Evolutionary conservation across 2,113 vertebrate species (phyloP).

Genomic region (Pyrgilauda ruficollis): DNA sequence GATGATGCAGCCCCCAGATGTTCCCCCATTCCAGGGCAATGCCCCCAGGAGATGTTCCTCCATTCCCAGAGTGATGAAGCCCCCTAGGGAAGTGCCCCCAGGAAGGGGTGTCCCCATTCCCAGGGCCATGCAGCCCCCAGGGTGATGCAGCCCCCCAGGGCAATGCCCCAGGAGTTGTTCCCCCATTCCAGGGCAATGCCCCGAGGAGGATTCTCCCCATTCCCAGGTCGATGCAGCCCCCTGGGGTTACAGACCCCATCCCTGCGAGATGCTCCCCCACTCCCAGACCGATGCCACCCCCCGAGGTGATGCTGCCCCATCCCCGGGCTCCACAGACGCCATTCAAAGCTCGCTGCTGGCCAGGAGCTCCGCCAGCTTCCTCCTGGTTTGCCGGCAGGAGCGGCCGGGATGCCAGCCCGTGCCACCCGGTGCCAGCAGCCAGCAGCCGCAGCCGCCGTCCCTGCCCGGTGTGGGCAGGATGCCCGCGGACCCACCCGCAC

Average conservation of each 20-base stretch:
- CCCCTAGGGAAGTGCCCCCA: too few species aligned
- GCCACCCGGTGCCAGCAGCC: background rate
- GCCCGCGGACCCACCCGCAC: background rate
- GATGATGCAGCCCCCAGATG: too few species aligned
- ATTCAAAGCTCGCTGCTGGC: background rate
- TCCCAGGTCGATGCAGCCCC: background rate
- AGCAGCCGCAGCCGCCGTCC: background rate
- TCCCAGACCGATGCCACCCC: too few species aligned
- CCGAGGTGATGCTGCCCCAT: background rate
- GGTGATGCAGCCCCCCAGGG: too few species aligned
- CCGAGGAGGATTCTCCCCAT: too few species aligned
- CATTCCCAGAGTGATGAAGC: background rate
- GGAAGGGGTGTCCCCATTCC: too few species aligned
- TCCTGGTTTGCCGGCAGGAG: too few species aligned
- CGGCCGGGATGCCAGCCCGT: background rate
- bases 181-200: background rate
- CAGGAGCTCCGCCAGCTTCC: background rate
- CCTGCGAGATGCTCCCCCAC: background rate
- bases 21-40: too few species aligned
- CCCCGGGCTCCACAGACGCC: rapidly evolving
- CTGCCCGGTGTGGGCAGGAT: background rate
- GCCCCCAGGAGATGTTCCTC: too few species aligned
- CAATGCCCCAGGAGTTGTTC: too few species aligned
- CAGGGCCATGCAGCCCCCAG: too few species aligned
- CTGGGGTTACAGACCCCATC: too few species aligned